phyloP scores from a whole-genome alignment of 1,140 invertebrate species.

The Coenobita brevimanus region DNA sequence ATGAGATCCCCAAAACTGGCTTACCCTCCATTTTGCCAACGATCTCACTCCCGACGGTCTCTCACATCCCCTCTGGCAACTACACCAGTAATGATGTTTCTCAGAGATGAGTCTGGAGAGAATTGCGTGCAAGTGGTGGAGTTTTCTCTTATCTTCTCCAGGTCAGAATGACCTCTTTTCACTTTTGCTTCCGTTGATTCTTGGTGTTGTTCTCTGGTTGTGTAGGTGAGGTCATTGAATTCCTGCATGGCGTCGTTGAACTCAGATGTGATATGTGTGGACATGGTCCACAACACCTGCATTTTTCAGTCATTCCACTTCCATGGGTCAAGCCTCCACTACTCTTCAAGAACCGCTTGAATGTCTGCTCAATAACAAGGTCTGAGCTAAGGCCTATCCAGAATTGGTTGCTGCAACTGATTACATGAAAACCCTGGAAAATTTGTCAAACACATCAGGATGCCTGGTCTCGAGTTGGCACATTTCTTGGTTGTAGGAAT shows the following conservation, averaged over 20 bases:
- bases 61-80: slow-evolving; percentile 12
- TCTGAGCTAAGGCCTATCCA: background rate
- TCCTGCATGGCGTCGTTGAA: no score
- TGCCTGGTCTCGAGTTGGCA: background rate
- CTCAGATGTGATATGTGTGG: no score
- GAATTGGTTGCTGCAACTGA: background rate
- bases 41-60: slow-evolving; percentile 4
- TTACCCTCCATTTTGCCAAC: background rate
- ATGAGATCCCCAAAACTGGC: background rate
- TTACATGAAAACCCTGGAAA: background rate
- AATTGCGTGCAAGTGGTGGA: background rate
- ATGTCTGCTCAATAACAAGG: background rate
- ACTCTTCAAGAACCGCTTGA: background rate
- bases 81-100: background rate
- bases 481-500: slow-evolving; percentile 7
- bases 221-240: no score
- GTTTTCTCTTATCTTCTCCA: no score
- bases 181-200: no score
- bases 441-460: background rate
- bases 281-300: no score
- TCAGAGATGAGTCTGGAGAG: slow-evolving; percentile 15
- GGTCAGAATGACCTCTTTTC: no score
- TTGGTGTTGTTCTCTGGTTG: no score
- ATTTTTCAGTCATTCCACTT: no score
- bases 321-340: no score